Base-by-base conservation (phyloP, 2,113 vertebrate genomes). In the Oxyruncus cristatus region DNA sequence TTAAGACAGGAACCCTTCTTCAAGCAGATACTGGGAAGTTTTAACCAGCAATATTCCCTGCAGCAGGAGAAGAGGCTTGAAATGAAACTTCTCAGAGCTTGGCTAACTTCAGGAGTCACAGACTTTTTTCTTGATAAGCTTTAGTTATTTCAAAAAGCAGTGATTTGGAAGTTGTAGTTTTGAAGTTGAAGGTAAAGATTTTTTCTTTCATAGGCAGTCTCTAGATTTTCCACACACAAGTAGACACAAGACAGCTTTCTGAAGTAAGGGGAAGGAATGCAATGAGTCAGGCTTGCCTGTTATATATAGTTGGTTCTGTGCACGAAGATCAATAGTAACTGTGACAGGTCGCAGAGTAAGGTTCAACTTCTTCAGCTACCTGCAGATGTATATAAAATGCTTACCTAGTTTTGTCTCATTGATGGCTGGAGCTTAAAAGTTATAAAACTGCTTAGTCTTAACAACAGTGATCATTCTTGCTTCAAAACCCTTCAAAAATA, bases 401-500 rank as follows among this genome's bases (percentile, higher is more conserved):
- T 96, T 80, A 42, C 58, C 39, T 89, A 65, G 42, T 88, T 80
- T 89, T 72, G 30, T 87, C 61, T 52, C 61, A 20, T 88, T 77
- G 79, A 81, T 66, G 65, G 50, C 28, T 90, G 22, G 30, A 61
- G 56, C 67, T 85, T 85, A 71, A 85, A 92, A 88, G 61, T 55
- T 37, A 42, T 35, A 53, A 50, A 88, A 66, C 53, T 73, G 44
- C 28, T 56, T 59, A 27, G 24, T 55, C 73, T 62, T 93, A 92
- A 75, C 59, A 91, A 72, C 46, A 52, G 47, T 23, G 41, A 84
- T 86, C 72, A 63, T 88, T 92, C 79, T 61, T 12, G 2, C 56
- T 95, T 94, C 79, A 89, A 84, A 93, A 73, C 52, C 56, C 39
- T 91, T 80, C n/a, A 59, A 68, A 92, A 93, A 67, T 86, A 84